Conservation (phyloP, 2,113 vertebrate species). For the Rattus rattus region DNA sequence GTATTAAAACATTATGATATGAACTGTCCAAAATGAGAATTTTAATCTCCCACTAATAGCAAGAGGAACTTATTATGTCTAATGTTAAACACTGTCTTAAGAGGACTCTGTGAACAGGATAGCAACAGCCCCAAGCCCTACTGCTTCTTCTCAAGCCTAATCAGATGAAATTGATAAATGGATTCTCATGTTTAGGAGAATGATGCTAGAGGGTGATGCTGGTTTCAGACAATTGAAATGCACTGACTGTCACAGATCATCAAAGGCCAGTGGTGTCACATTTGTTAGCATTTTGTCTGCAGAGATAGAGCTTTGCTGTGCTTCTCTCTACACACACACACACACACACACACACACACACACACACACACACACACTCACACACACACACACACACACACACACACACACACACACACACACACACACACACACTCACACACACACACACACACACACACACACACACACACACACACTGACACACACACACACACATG, state of each 20-base stretch:
- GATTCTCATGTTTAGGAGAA: conserved; percentile 44
- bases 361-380: background rate
- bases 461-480: too few relatives aligned
- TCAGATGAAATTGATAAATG: conserved; percentile 49
- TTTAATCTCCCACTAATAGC: background rate
- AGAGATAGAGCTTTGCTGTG: background rate
- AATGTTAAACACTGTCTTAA: background rate
- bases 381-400: background rate
- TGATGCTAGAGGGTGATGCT: background rate
- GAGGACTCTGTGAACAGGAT: background rate
- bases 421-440: too few relatives aligned
- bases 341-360: too few relatives aligned
- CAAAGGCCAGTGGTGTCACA: background rate
- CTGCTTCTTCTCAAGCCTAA: conserved; percentile 45
- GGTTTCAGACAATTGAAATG: conserved; percentile 73
- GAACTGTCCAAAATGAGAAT: background rate
- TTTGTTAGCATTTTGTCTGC: background rate
- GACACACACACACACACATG: too few relatives aligned
- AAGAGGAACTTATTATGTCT: background rate
- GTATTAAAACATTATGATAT: background rate
- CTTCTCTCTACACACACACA: background rate
- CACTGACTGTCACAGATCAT: conserved; percentile 61
- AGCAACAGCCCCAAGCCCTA: background rate
- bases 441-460: too few relatives aligned
- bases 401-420: too few relatives aligned